These are phyloP conservation scores for Diachasmimorpha longicaudata DNA, from an alignment of 1,140 invertebrate species.

Conservation along the genomic window DNA sequence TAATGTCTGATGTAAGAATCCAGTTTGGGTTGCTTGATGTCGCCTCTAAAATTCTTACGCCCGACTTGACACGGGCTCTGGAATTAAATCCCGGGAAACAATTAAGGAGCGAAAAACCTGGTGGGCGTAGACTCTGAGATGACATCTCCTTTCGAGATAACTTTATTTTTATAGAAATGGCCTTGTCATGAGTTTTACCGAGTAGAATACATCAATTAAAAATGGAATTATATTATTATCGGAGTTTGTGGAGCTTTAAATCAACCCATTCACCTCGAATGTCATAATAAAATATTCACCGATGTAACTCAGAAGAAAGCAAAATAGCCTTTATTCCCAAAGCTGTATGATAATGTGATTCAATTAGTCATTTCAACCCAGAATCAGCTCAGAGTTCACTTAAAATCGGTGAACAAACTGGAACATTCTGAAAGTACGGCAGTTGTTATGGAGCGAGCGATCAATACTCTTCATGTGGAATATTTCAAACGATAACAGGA, in stretches of 20 bases:
- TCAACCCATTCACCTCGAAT: too few species aligned
- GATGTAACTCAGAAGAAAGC: too few species aligned
- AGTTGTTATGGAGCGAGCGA: neutral
- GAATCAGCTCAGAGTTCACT: neutral
- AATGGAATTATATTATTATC: too few species aligned
- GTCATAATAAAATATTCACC: too few species aligned
- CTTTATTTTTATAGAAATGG: too few species aligned
- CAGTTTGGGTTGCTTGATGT: conserved; percentile 77
- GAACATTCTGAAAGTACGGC: neutral
- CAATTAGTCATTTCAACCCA: neutral
- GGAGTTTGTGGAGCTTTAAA: too few species aligned
- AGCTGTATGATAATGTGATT: neutral
- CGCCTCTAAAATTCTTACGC: conserved; percentile 81
- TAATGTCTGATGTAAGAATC: conserved; percentile 84
- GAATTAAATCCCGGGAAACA: conserved; percentile 38
- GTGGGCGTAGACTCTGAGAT: too few species aligned
- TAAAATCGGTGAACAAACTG: neutral
- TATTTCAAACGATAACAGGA: neutral
- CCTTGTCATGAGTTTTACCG: too few species aligned
- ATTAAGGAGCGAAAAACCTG: neutral
- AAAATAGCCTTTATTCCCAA: too few species aligned
- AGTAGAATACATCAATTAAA: too few species aligned
- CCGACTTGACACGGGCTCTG: conserved; percentile 86
- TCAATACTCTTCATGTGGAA: neutral
- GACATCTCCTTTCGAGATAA: too few species aligned